These are phyloP conservation scores for Oophaga sylvatica DNA, from an alignment of 2,797 vertebrate species.

Conservation along the genomic window DNA sequence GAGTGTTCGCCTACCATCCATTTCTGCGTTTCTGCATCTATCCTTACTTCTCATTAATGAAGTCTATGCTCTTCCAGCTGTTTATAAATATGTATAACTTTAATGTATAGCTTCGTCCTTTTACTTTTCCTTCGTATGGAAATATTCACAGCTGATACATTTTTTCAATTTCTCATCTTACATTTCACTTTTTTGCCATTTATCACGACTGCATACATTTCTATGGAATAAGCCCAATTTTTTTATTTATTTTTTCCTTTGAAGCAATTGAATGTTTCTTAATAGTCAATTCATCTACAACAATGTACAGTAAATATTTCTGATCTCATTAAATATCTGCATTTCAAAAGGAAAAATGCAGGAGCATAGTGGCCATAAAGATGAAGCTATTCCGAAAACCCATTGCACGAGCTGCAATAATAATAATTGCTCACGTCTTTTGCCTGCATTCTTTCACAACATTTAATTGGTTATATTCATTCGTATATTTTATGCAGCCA, in stretches of 20 bases:
- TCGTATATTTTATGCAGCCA: slow-evolving; percentile 37
- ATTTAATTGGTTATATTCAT: slow-evolving; percentile 55
- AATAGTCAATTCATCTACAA: slow-evolving; percentile 54
- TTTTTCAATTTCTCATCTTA: not conserved
- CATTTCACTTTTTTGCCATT: slow-evolving; percentile 4
- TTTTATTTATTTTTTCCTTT: slow-evolving; percentile 32
- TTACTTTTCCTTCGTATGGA: slow-evolving; percentile 45
- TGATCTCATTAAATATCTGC: slow-evolving; percentile 48
- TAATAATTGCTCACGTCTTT: slow-evolving; percentile 56
- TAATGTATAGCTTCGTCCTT: not conserved
- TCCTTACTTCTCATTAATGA: not conserved
- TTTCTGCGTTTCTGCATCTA: not conserved
- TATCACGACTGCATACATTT: slow-evolving; percentile 23
- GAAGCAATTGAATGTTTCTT: slow-evolving; percentile 44
- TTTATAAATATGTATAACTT: slow-evolving; percentile 49
- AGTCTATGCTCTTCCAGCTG: slow-evolving; percentile 28
- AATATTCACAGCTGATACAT: slow-evolving; percentile 45
- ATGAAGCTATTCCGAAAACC: slow-evolving; percentile 23
- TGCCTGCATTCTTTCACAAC: slow-evolving; percentile 47
- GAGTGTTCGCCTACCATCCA: not conserved
- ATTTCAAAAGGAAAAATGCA: slow-evolving; percentile 49
- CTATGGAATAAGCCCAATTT: slow-evolving; percentile 11
- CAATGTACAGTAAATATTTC: slow-evolving; percentile 60
- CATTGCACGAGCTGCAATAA: slow-evolving; percentile 46
- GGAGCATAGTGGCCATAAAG: slow-evolving; percentile 28